Evolutionary conservation across 23 tunicate species (phyloP).

Genomic region (Styela clava): DNA sequence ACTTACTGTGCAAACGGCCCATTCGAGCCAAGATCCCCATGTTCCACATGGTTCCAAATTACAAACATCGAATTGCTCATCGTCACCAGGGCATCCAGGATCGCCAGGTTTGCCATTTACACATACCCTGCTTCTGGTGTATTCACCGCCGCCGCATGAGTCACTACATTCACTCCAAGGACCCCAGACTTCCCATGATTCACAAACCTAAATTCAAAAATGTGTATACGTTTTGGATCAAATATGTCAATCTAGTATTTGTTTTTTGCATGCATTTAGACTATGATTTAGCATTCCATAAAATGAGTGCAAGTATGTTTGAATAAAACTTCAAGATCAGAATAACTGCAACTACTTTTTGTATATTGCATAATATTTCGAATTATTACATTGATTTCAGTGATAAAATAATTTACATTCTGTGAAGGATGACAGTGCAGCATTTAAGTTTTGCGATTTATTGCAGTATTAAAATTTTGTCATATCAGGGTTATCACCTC

Average conservation of each 20-base stretch:
- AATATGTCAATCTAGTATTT: no score
- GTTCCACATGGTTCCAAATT: slow-evolving; percentile 24
- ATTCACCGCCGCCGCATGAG: slow-evolving; percentile 59
- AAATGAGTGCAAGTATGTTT: no score
- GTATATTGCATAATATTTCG: no score
- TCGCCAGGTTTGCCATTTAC: slow-evolving; percentile 35
- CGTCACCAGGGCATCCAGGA: slow-evolving; percentile 19
- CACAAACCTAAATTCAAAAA: slow-evolving; percentile 22
- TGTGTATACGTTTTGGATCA: not conserved
- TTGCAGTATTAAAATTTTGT: no score
- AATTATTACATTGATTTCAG: no score
- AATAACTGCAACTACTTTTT: no score
- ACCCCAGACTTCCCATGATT: slow-evolving; percentile 41
- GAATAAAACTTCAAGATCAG: no score
- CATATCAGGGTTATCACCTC: no score
- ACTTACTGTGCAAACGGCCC: slow-evolving; percentile 17
- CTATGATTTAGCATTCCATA: not conserved
- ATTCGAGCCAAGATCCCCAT: slow-evolving; percentile 7
- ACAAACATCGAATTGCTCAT: slow-evolving; percentile 15
- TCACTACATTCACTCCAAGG: slow-evolving; percentile 37
- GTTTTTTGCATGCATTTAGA: no score
- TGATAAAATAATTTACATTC: no score
- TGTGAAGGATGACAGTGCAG: no score
- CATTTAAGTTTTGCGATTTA: no score
- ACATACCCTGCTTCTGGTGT: slow-evolving; percentile 33